phyloP scores from a whole-genome alignment of 2,113 vertebrate species.

The Gambusia affinis region DNA sequence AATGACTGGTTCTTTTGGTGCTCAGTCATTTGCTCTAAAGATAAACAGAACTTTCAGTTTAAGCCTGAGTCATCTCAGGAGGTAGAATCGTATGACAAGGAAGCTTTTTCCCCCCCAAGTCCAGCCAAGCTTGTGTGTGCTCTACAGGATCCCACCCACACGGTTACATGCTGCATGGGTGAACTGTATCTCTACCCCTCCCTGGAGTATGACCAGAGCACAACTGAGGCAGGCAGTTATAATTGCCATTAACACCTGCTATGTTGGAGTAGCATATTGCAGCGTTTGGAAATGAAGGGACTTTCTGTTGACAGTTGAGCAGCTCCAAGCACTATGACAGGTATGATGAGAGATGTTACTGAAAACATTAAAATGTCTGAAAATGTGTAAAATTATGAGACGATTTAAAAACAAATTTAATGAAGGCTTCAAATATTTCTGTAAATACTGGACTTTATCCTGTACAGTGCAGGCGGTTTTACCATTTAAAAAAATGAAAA shows the following conservation, averaged over 20 bases:
- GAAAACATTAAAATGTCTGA: no score
- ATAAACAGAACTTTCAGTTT: conserved; percentile 55
- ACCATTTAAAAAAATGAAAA: not conserved
- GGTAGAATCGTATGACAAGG: conserved; percentile 36
- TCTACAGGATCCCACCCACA: conserved; percentile 47
- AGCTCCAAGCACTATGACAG: conserved; percentile 15
- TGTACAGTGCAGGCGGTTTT: not conserved
- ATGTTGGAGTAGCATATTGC: conserved; percentile 17
- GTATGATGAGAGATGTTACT: not conserved
- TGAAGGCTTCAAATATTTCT: no score
- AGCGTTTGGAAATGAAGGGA: conserved; percentile 32
- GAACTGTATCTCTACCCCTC: conserved; percentile 45
- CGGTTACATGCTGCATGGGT: conserved; percentile 23
- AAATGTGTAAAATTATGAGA: no score
- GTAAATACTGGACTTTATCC: no score
- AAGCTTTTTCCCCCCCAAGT: conserved; percentile 25
- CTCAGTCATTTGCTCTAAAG: conserved; percentile 35
- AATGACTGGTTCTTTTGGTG: conserved; percentile 32
- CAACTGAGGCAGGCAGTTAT: conserved; percentile 38
- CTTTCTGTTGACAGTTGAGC: conserved; percentile 14
- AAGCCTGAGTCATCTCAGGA: conserved; percentile 31
- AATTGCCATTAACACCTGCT: conserved; percentile 64
- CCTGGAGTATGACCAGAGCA: conserved; percentile 56
- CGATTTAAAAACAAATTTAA: no score
- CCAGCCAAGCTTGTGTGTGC: conserved; percentile 14